Percentiles rank a stretch among this genome's conserved stretches.
Evolutionary conservation across 2,113 vertebrate genomes (phyloP).

Genomic region (Thomomys bottae): DNA sequence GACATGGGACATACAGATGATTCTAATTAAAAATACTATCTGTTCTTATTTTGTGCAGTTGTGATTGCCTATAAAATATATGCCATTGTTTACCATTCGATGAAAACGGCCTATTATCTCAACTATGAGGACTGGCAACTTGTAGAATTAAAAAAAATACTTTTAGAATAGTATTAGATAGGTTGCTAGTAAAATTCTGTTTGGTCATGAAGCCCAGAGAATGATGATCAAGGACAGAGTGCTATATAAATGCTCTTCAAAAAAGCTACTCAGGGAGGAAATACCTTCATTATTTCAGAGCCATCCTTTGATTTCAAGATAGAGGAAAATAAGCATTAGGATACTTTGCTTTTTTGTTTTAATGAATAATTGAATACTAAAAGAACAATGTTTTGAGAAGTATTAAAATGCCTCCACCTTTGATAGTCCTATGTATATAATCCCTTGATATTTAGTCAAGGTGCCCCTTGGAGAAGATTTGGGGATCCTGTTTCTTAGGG

Average conservation of each 20-base stretch:
- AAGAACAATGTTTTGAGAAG: not conserved
- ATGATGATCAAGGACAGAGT: not conserved
- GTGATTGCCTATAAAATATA: not conserved
- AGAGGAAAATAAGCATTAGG: not conserved
- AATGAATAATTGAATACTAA: not conserved
- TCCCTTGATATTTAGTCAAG: not conserved
- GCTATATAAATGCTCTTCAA: fast-evolving
- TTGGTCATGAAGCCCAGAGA: not conserved
- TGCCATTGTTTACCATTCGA: not conserved
- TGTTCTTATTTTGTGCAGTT: not conserved
- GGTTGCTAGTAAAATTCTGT: not conserved
- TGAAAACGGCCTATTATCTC: not conserved
- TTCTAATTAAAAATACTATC: fast-evolving
- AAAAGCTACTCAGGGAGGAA: not conserved
- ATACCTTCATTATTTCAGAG: not conserved
- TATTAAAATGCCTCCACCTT: not conserved
- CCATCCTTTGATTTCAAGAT: not conserved
- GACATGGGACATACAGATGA: not conserved
- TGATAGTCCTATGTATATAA: not conserved
- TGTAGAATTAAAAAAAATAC: not conserved
- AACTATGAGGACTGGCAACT: not conserved
- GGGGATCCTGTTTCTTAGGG: not conserved
- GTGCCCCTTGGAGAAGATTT: not conserved
- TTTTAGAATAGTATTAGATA: not conserved
- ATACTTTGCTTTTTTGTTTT: not conserved